These are phyloP conservation scores for Remorina albescens DNA, from an alignment of 2,797 vertebrate genomes.

Conservation along the genomic window DNA sequence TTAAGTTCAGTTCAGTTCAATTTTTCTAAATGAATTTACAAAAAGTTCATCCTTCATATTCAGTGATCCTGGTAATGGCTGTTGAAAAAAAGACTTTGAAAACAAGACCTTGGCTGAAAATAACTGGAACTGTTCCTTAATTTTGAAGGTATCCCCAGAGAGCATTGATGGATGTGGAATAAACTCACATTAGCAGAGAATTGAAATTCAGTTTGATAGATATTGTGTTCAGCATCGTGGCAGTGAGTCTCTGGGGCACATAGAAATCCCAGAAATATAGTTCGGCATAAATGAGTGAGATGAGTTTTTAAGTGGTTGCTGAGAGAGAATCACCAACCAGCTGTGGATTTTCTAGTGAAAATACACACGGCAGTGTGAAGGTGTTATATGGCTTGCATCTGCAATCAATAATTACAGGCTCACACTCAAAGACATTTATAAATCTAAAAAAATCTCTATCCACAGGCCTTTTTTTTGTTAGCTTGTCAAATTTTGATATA, in stretches of 20 bases:
- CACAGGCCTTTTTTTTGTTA: constrained; percentile 11
- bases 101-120: neutral
- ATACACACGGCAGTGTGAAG: constrained; percentile 25
- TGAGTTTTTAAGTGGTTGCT: constrained; percentile 50
- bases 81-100: neutral
- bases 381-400: constrained; percentile 16
- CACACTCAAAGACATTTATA: constrained; percentile 6
- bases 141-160: neutral
- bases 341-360: constrained; percentile 3
- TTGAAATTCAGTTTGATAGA: constrained; percentile 39
- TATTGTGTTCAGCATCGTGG: constrained; percentile 37
- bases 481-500: constrained; percentile 5
- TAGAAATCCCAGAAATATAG: constrained; percentile 53
- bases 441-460: constrained; percentile 2
- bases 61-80: neutral
- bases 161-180: constrained; percentile 17
- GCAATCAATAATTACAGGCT: constrained; percentile 25
- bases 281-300: constrained; percentile 50
- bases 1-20: neutral
- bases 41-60: neutral
- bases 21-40: constrained; percentile 18
- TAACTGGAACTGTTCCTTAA: constrained; percentile 11
- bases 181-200: constrained; percentile 32
- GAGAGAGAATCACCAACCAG: constrained; percentile 43
- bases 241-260: constrained; percentile 33